phyloP scores from a whole-genome alignment of 2,888 invertebrate genomes.

The Patella pellucida region DNA sequence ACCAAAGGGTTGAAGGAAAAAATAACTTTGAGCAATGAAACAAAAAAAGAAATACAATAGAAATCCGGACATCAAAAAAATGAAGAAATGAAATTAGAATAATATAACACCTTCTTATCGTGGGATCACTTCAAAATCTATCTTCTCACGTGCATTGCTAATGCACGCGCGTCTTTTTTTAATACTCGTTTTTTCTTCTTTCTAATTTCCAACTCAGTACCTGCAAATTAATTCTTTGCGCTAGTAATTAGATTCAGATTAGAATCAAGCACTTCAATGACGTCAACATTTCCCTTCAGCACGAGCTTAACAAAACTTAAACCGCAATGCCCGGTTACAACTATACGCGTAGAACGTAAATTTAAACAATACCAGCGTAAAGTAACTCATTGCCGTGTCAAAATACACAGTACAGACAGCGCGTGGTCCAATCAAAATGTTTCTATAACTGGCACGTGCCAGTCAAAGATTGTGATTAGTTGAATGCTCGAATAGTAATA shows the following conservation, averaged over 20 bases:
- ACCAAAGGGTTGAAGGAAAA: too few species aligned
- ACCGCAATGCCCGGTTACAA: too few species aligned
- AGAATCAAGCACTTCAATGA: not conserved
- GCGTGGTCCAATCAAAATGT: constrained; percentile 1
- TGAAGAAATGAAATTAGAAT: not conserved
- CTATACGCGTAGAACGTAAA: too few species aligned
- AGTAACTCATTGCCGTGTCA: too few species aligned
- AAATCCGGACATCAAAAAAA: not conserved
- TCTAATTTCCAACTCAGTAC: not conserved
- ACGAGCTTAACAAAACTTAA: too few species aligned
- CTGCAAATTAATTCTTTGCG: not conserved
- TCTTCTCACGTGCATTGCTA: not conserved
- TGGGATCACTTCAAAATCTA: not conserved
- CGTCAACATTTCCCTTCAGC: not conserved
- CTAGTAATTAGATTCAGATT: not conserved
- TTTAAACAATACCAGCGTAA: too few species aligned
- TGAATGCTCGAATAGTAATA: not conserved
- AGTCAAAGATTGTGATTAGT: not conserved
- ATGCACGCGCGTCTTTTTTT: constrained; percentile 2
- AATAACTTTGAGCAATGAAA: too few species aligned
- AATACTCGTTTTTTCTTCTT: not conserved
- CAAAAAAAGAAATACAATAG: not conserved
- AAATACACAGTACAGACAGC: not conserved
- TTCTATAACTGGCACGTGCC: constrained; percentile 3
- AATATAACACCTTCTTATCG: not conserved